Conservation (phyloP, 30 jellyfish, hydroid and myxozoan species). For the Cassiopea xamachana region DNA sequence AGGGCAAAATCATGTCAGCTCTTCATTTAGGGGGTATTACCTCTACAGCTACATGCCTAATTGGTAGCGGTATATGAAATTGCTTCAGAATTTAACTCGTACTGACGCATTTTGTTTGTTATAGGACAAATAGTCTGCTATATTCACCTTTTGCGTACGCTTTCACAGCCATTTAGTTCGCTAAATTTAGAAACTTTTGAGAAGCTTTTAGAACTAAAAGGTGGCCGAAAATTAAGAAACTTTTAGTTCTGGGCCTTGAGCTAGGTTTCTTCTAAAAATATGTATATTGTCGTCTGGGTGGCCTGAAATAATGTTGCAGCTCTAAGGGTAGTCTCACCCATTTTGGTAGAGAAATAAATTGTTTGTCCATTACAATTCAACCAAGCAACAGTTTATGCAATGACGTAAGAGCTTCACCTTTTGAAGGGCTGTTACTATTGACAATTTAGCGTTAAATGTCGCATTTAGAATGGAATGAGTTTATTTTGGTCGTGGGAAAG, state of each 20-base stretch:
- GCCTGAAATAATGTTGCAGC: background rate
- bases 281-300: background rate
- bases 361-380: background rate
- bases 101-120: no score
- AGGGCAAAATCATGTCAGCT: no score
- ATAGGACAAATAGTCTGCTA: no score
- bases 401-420: background rate
- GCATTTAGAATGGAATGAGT: background rate
- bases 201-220: no score
- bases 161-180: no score
- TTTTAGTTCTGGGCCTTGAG: background rate
- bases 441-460: background rate
- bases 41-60: no score
- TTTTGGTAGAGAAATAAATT: background rate
- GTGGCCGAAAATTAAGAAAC: no score
- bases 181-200: no score
- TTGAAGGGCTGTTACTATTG: background rate
- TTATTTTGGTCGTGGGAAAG: background rate
- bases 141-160: no score
- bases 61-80: no score
- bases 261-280: background rate
- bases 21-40: no score
- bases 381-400: conserved; percentile 6
- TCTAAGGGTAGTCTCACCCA: background rate
- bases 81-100: no score